phyloP scores from a whole-genome alignment of 2,113 vertebrate genomes.

The Chlorodrepanis virens region DNA sequence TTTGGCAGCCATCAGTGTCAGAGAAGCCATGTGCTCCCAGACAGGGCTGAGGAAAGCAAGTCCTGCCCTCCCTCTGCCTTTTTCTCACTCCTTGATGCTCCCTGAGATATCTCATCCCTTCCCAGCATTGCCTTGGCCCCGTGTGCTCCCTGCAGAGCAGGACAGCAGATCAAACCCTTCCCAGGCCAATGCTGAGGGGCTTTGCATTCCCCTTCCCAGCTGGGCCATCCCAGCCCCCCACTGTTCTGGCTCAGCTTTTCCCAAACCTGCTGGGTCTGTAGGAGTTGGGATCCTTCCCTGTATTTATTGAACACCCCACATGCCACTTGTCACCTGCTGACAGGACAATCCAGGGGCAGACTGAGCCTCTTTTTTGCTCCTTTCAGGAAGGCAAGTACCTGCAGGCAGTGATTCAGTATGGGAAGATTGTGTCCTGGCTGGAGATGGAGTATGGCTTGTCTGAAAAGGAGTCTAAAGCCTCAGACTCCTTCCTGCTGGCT shows the following conservation, averaged over 20 bases:
- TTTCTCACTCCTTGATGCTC: neutral
- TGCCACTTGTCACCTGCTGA: neutral
- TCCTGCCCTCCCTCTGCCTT: neutral
- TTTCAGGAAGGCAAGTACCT: slow-evolving; percentile 82
- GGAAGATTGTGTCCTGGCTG: slow-evolving; percentile 89
- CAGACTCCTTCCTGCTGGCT: slow-evolving; percentile 80
- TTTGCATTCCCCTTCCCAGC: neutral
- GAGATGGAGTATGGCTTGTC: slow-evolving; percentile 88
- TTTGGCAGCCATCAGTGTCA: neutral
- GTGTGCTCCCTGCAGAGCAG: neutral
- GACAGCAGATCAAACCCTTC: neutral
- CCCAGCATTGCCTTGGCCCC: neutral
- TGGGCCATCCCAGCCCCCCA: neutral
- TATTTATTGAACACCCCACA: neutral
- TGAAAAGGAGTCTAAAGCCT: slow-evolving; percentile 80
- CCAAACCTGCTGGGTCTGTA: neutral
- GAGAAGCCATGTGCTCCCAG: neutral
- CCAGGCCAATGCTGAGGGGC: neutral
- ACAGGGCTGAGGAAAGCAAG: fast-evolving
- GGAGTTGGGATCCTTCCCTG: neutral
- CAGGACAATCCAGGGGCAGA: neutral
- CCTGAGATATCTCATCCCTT: neutral
- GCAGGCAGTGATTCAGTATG: slow-evolving; percentile 91
- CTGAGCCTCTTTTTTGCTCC: neutral
- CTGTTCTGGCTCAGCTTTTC: neutral